phyloP scores from a whole-genome alignment of 2,888 invertebrate genomes.

The Neocrepidodera transversa region DNA sequence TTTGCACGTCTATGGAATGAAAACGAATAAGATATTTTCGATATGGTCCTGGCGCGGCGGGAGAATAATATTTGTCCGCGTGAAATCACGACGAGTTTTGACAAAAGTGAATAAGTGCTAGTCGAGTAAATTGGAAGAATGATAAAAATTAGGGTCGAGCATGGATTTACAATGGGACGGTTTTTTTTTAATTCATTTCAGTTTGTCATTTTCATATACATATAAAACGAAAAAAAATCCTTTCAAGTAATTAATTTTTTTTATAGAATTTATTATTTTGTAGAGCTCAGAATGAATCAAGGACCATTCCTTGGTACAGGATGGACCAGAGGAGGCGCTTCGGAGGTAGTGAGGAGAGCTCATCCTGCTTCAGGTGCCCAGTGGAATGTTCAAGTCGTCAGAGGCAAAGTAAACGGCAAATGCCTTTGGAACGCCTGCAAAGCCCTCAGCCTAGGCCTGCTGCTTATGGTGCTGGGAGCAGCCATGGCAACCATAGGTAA shows the following conservation, averaged over 20 bases:
- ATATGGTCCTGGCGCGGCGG: background rate
- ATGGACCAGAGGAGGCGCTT: constrained; percentile 58
- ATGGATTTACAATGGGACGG: too few species aligned
- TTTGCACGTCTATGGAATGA: background rate
- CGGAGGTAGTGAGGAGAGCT: constrained; percentile 66
- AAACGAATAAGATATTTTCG: background rate
- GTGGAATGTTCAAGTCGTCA: constrained; percentile 86
- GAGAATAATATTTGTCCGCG: background rate
- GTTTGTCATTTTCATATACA: too few species aligned
- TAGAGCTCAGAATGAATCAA: constrained; percentile 48
- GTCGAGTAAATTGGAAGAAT: constrained; percentile 14
- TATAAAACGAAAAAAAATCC: too few species aligned
- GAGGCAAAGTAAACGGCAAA: constrained; percentile 85
- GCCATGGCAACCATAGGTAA: constrained; percentile 92
- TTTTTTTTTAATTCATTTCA: too few species aligned
- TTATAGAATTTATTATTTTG: too few species aligned
- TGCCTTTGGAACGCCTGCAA: constrained; percentile 95
- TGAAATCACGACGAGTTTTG: constrained; percentile 4
- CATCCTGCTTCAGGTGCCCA: constrained; percentile 83
- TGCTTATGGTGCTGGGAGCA: constrained; percentile 87
- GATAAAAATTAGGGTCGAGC: constrained; percentile 1
- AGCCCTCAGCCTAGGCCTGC: constrained; percentile 84
- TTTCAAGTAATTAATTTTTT: too few species aligned
- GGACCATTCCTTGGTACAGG: constrained; percentile 59
- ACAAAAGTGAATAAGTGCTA: constrained; percentile 8